phyloP scores from a whole-genome alignment of 2,113 vertebrate species.

The Percina caprodes region DNA sequence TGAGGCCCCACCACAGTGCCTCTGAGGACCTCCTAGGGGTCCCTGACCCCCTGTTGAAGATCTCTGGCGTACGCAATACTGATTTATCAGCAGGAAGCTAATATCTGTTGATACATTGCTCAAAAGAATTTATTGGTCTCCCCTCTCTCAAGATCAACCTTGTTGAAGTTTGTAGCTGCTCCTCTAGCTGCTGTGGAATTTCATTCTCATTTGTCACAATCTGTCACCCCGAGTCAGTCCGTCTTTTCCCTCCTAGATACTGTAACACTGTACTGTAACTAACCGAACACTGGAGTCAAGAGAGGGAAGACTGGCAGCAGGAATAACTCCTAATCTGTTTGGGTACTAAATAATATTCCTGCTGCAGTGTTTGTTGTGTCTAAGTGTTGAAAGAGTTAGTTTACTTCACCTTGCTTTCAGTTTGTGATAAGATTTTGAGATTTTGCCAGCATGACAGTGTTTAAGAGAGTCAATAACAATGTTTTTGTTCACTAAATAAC shows the following conservation, averaged over 20 bases:
- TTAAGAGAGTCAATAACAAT: slow-evolving; percentile 15
- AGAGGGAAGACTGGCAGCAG: neutral
- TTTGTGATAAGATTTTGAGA: slow-evolving; percentile 37
- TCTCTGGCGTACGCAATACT: neutral
- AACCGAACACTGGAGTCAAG: neutral
- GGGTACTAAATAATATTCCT: slow-evolving; percentile 12
- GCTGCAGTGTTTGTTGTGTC: slow-evolving; percentile 21
- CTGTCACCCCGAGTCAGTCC: slow-evolving; percentile 1
- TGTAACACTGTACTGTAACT: too few species aligned
- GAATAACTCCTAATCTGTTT: neutral
- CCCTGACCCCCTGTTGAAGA: too few species aligned
- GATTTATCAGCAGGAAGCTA: neutral
- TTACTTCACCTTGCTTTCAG: slow-evolving; percentile 8
- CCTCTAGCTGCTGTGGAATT: slow-evolving; percentile 38
- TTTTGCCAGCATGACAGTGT: slow-evolving; percentile 52
- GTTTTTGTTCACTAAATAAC: slow-evolving; percentile 36
- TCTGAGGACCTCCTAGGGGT: too few species aligned
- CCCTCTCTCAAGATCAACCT: slow-evolving; percentile 6
- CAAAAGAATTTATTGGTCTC: neutral
- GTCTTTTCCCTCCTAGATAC: slow-evolving; percentile 1
- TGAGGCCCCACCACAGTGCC: too few species aligned
- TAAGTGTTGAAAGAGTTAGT: slow-evolving; percentile 29
- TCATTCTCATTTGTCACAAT: slow-evolving; percentile 42
- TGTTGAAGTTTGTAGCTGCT: slow-evolving; percentile 1
- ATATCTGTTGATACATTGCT: neutral